These are phyloP conservation scores for Aegithalos caudatus DNA, from an alignment of 2,113 vertebrate genomes.

Conservation along the genomic window DNA sequence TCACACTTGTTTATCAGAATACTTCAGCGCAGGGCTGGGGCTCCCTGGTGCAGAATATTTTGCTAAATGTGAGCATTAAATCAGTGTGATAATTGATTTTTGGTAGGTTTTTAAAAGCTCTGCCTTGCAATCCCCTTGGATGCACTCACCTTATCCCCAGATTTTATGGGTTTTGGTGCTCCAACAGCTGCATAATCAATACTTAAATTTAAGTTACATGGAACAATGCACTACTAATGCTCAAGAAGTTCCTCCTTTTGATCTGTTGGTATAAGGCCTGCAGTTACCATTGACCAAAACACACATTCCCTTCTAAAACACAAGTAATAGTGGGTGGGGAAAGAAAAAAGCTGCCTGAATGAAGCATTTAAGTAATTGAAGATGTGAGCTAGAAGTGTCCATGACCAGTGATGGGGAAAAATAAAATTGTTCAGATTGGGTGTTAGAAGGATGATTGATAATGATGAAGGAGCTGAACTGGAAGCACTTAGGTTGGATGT, in stretches of 20 bases:
- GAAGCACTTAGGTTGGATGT: too few species aligned
- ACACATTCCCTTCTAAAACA: neutral
- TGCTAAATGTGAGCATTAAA: neutral
- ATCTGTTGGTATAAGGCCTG: neutral
- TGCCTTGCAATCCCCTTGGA: neutral
- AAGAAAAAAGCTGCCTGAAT: neutral
- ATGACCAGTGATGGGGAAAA: neutral
- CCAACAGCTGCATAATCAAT: neutral
- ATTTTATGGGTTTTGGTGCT: neutral
- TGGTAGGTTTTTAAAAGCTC: neutral
- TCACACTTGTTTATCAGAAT: neutral
- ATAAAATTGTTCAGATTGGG: neutral
- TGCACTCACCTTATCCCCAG: neutral
- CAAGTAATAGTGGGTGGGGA: neutral
- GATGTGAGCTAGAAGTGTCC: neutral
- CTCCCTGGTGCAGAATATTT: neutral
- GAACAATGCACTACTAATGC: neutral
- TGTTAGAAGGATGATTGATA: neutral
- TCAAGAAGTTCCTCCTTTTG: neutral
- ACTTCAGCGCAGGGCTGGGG: neutral
- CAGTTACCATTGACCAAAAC: neutral
- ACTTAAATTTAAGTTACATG: neutral
- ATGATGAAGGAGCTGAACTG: neutral
- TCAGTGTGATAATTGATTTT: too few species aligned
- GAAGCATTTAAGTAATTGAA: neutral